These are phyloP conservation scores for Drosophila willistoni DNA, from an alignment of 1,140 invertebrate genomes.

Conservation along the genomic window DNA sequence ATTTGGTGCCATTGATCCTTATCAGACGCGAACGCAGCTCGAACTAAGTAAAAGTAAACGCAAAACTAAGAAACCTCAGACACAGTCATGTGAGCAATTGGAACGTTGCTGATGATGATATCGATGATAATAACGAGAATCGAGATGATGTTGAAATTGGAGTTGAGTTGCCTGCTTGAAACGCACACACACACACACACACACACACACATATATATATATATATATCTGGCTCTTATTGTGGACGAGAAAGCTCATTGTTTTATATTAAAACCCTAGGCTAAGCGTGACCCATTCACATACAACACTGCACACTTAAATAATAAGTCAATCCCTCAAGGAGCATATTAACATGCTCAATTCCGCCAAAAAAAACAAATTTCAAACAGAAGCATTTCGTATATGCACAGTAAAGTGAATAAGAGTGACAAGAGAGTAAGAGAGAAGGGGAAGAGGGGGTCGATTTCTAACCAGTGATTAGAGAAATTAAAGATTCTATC, in stretches of 20 bases:
- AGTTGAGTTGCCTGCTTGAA: slow-evolving; percentile 17
- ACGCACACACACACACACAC: slow-evolving; percentile 8
- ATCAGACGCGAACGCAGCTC: slow-evolving; percentile 41
- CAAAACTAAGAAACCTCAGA: slow-evolving; percentile 67
- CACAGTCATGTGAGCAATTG: slow-evolving; percentile 78
- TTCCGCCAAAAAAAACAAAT: background rate
- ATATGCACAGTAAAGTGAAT: background rate
- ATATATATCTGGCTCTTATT: slow-evolving; percentile 15
- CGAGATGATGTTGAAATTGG: slow-evolving; percentile 32
- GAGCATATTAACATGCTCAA: background rate
- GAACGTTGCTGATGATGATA: slow-evolving; percentile 57
- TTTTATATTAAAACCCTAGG: slow-evolving; percentile 80
- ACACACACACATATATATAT: no score
- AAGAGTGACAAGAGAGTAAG: no score
- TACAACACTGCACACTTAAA: slow-evolving; percentile 22
- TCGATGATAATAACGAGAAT: background rate
- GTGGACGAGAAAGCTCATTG: slow-evolving; percentile 48
- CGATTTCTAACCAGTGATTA: no score
- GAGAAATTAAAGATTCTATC: no score
- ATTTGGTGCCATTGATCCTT: slow-evolving; percentile 66
- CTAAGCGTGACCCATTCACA: slow-evolving; percentile 35
- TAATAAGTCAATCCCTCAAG: background rate
- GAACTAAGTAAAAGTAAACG: slow-evolving; percentile 40
- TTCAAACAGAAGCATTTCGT: background rate
- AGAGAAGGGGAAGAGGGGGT: no score